Evolutionary conservation across 2,797 vertebrate species (phyloP), one percentile per base, ranked within the genome.

Genomic region (Urocyon cinereoargenteus): DNA sequence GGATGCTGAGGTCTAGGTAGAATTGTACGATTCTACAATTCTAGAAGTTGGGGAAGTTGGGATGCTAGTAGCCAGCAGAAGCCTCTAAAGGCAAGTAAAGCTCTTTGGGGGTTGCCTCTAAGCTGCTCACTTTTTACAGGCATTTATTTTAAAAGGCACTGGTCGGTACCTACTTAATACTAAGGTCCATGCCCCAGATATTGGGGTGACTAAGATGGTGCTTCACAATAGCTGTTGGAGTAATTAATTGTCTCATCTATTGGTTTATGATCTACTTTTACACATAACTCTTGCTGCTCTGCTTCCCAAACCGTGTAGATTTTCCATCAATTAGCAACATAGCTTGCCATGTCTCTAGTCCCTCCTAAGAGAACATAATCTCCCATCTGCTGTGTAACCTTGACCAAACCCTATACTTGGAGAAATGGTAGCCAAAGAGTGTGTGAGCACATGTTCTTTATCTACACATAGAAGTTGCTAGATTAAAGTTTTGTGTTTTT

Each of bases 51-150:
- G 40, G 40, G 7, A 45, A 7, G 40, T 45, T 45, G n/a, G 45
- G 16, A 15, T 0, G 0, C 6, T 31, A 24, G 22, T 0, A 21
- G 45, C 53, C 59, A 21, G 31, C 34, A 45, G 51, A 34, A n/a
- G 51, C 9, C 26, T n/a, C 13, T 14, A n/a, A 72, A 70, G 1
- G 8, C 26, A 9, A 34, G 13, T 11, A 61, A 57, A 85, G 49
- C 26, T 57, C 66, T 62, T 19, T 14, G 31, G 11, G 2, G 31
- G 70, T 53, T 51, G 12, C 6, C 14, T 61, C 16, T 1, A 49
- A 62, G 11, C 8, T 6, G 4, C 28, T 61, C 31, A 88, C 64
- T 61, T 85, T 72, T 64, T 11, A 10, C 53, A 55, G 24, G 18
- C 61, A 53, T 73, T 73, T 64, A 51, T 18, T 49, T 55, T 31